Evolutionary conservation across 1,140 invertebrate species (phyloP).

Genomic region (Muscidifurax raptorellus): DNA sequence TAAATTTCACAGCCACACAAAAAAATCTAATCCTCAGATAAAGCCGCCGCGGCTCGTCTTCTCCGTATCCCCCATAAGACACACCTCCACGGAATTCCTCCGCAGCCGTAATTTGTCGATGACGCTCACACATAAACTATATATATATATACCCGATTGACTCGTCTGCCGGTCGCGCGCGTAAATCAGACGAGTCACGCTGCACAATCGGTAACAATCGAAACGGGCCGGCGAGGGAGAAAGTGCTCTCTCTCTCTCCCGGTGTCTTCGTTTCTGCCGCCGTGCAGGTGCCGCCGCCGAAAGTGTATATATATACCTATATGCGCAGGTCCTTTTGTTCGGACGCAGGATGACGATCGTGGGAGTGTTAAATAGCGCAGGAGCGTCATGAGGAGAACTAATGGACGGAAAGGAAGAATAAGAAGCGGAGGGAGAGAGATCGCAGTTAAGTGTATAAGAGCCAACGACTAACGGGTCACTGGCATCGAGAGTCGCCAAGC

Average conservation of each 20-base stretch:
- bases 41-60: background rate
- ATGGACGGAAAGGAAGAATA: background rate
- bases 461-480: background rate
- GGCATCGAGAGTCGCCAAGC: background rate
- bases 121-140: background rate
- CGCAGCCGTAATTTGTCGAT: constrained; percentile 11
- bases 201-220: constrained; percentile 15
- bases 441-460: too few relatives aligned
- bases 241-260: constrained; percentile 21
- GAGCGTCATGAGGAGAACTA: background rate
- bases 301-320: too few relatives aligned
- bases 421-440: background rate
- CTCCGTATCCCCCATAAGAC: background rate
- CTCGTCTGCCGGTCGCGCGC: background rate
- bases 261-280: background rate
- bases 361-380: background rate
- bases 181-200: constrained; percentile 30
- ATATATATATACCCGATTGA: background rate
- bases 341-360: background rate
- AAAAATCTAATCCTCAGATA: too few relatives aligned
- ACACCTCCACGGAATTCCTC: background rate
- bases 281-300: background rate
- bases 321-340: too few relatives aligned
- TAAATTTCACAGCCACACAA: too few relatives aligned
- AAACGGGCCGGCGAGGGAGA: constrained; percentile 22